Evolutionary conservation across 64 coral and sea anemone genomes (phyloP).

Genomic region (Montipora capricornis): DNA sequence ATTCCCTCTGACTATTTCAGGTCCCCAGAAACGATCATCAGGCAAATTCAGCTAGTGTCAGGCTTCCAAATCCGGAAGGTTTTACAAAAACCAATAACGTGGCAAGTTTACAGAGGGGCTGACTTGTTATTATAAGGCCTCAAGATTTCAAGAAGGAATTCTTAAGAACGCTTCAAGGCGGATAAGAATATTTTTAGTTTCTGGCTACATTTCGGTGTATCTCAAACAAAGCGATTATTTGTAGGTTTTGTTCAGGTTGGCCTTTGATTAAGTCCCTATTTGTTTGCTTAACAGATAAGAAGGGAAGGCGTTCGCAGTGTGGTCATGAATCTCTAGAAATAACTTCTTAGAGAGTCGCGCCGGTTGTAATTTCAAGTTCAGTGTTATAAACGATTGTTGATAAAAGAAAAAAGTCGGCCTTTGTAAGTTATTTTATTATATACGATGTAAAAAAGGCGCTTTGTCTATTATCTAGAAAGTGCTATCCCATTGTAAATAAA

Average conservation of each 20-base stretch:
- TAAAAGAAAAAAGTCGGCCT: constrained; percentile 9
- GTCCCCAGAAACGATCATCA: background rate
- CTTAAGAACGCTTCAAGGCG: background rate
- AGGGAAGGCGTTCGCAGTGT: background rate
- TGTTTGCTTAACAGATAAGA: constrained; percentile 18
- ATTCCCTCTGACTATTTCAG: background rate
- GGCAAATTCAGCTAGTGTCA: constrained; percentile 5
- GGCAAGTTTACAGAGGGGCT: background rate
- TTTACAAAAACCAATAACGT: background rate
- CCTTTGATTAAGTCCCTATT: background rate
- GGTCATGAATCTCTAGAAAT: constrained; percentile 41
- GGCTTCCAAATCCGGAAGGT: constrained; percentile 16
- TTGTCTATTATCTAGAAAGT: background rate
- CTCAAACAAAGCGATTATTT: constrained; percentile 32
- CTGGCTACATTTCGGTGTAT: background rate
- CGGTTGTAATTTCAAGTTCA: constrained; percentile 27
- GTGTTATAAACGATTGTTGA: constrained; percentile 7
- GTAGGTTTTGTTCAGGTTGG: background rate
- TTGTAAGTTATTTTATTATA: background rate
- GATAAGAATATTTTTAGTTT: constrained; percentile 1
- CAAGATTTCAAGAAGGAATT: background rate
- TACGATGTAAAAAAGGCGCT: background rate
- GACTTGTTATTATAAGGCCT: background rate
- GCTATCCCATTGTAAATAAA: constrained; percentile 24
- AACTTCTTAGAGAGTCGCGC: constrained; percentile 42